phyloP scores from a whole-genome alignment of 1,140 invertebrate species.

The Drosophila orena region DNA sequence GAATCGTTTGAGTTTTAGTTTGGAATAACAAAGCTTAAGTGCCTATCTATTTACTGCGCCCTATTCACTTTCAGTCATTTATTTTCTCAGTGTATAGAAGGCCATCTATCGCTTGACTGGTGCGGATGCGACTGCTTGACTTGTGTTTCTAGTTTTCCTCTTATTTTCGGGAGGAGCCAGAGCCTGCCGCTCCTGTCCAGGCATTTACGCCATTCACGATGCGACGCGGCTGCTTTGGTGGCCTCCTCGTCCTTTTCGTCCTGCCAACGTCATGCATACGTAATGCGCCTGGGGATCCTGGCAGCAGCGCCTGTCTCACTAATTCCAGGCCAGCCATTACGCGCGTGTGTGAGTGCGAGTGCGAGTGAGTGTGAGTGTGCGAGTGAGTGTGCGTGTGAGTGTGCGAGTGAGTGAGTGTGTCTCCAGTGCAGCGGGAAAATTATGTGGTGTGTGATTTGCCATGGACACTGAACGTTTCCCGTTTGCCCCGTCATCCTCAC shows the following conservation, averaged over 20 bases:
- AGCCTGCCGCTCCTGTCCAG: constrained; percentile 51
- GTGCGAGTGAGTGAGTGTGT: constrained; percentile 52
- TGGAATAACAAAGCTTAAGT: too few species aligned
- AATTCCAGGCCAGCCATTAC: constrained; percentile 66
- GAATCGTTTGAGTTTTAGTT: too few species aligned
- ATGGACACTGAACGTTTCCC: constrained; percentile 58
- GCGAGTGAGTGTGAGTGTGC: neutral
- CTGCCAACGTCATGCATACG: constrained; percentile 76
- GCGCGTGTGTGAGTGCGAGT: constrained; percentile 12
- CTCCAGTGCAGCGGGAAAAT: constrained; percentile 75
- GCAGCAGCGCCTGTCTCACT: constrained; percentile 53
- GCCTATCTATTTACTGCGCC: too few species aligned
- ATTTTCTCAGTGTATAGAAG: constrained; percentile 8
- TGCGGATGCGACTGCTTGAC: constrained; percentile 41
- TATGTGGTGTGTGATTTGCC: constrained; percentile 81
- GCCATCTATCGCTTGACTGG: constrained; percentile 35
- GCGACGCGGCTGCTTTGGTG: constrained; percentile 44
- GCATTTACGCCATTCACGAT: constrained; percentile 67
- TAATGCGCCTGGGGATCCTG: constrained; percentile 75
- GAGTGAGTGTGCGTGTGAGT: too few species aligned
- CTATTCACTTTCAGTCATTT: neutral
- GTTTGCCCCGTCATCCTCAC: neutral
- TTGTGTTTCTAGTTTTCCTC: constrained; percentile 37
- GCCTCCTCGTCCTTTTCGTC: constrained; percentile 10
- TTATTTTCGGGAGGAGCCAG: constrained; percentile 11